A percentile compares a stretch with the other conserved stretches of the same genome.
Conservation (phyloP, 2,113 vertebrate species). For the Tetraodon nigroviridis region DNA sequence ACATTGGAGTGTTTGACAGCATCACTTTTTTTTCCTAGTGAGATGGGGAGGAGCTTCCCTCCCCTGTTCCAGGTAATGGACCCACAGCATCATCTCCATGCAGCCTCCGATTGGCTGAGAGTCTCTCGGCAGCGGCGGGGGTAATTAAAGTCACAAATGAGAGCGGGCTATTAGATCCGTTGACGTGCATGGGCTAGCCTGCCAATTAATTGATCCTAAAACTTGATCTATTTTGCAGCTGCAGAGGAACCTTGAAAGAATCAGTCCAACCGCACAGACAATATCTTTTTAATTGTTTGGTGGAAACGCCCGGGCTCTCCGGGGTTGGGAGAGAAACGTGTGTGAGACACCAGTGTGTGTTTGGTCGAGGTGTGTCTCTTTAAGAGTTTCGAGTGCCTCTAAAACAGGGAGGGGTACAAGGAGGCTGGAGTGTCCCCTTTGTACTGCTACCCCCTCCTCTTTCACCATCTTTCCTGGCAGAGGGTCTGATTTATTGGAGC, state of each 20-base stretch:
- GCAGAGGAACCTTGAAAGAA: constrained; percentile 70
- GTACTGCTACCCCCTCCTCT: constrained; percentile 34
- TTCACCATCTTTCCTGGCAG: constrained; percentile 63
- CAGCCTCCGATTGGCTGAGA: constrained; percentile 63
- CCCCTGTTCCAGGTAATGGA: constrained; percentile 52
- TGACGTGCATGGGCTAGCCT: constrained; percentile 65
- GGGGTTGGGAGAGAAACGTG: constrained; percentile 23
- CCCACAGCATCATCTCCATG: constrained; percentile 33
- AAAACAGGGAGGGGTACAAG: constrained; percentile 33
- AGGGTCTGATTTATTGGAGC: constrained; percentile 71
- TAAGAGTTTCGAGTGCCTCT: constrained; percentile 58
- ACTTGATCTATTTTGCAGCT: constrained; percentile 73
- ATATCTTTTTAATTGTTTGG: constrained; percentile 35
- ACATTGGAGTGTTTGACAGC: constrained; percentile 51
- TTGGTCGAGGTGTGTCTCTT: constrained; percentile 36
- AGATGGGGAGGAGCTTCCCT: constrained; percentile 9
- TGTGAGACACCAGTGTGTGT: background rate
- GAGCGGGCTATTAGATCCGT: constrained; percentile 71
- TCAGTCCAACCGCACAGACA: constrained; percentile 52
- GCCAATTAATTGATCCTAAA: constrained; percentile 77
- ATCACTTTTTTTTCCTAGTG: constrained; percentile 20
- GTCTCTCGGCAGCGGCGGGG: constrained; percentile 52
- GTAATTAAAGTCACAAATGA: constrained; percentile 79
- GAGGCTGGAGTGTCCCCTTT: constrained; percentile 61
- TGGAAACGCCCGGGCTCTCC: constrained; percentile 33